Percentiles rank a stretch among this genome's conserved stretches.
Evolutionary conservation across 2,797 vertebrate species (phyloP).

Genomic region (Pangasius sanitwongsei): DNA sequence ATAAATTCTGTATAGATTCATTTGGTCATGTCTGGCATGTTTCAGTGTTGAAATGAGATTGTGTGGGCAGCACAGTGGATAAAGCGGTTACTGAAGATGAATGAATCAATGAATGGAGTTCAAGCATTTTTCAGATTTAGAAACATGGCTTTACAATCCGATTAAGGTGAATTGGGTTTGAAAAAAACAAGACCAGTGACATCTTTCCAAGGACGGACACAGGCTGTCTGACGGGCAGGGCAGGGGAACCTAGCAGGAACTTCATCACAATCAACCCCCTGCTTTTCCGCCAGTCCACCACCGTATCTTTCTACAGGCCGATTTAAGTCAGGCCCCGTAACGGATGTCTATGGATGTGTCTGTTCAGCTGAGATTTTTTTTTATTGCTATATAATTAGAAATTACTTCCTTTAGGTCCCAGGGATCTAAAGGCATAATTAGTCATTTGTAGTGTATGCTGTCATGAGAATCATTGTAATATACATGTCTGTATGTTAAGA

Average conservation of each 20-base stretch:
- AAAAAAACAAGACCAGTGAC: neutral
- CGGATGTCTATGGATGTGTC: neutral
- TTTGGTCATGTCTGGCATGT: neutral
- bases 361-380: neutral
- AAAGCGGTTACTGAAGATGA: constrained; percentile 14
- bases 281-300: neutral
- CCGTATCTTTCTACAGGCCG: neutral
- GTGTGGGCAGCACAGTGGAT: neutral
- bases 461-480: neutral
- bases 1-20: too few relatives aligned
- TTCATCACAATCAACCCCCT: neutral
- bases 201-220: neutral
- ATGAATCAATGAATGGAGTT: constrained; percentile 26
- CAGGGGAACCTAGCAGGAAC: neutral
- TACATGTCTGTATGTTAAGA: neutral
- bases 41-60: constrained; percentile 14
- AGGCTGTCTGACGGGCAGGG: neutral
- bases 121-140: constrained; percentile 14
- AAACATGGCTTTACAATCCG: neutral
- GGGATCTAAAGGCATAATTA: neutral
- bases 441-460: neutral
- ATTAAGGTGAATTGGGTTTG: neutral
- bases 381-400: neutral
- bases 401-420: neutral
- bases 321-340: neutral